These are phyloP conservation scores for Scaptomyza pallida DNA, from an alignment of 1,140 invertebrate species.

Conservation along the genomic window DNA sequence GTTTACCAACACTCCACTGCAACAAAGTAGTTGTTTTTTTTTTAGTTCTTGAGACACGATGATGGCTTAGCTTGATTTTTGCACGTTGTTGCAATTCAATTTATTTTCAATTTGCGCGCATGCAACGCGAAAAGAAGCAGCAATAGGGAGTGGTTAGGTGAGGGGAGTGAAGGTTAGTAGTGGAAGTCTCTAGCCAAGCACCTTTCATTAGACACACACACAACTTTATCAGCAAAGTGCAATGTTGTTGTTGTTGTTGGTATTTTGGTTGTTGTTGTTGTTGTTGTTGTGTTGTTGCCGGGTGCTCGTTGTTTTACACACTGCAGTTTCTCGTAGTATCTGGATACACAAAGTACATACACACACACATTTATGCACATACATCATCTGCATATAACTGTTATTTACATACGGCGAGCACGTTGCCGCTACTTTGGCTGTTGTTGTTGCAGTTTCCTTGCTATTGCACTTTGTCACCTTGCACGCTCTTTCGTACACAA, in stretches of 20 bases:
- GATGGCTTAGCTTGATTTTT: conserved; percentile 50
- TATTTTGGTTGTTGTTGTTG: conserved; percentile 26
- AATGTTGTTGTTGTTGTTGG: conserved; percentile 45
- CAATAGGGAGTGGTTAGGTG: not conserved
- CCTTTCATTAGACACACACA: conserved; percentile 66
- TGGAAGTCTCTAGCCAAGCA: conserved; percentile 28
- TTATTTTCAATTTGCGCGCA: conserved; percentile 79
- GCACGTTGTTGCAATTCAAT: conserved; percentile 79
- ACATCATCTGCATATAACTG: conserved; percentile 27
- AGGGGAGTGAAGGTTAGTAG: not conserved
- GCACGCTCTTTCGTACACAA: conserved; percentile 63
- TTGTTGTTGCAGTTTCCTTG: conserved; percentile 39
- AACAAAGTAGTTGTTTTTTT: conserved; percentile 23
- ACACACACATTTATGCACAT: conserved; percentile 22
- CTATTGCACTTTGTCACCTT: conserved; percentile 58
- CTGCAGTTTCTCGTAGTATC: conserved; percentile 46
- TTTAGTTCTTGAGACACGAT: conserved; percentile 13
- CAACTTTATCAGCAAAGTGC: conserved; percentile 63
- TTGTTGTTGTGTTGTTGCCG: conserved; percentile 45
- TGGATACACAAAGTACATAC: conserved; percentile 7
- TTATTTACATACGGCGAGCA: conserved; percentile 70
- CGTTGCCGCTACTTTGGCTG: conserved; percentile 55
- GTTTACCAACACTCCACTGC: conserved; percentile 26
- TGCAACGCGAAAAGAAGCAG: conserved; percentile 42
- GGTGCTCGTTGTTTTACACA: conserved; percentile 49